Conservation (phyloP, 2,797 vertebrate species). For the Tapirus indicus region DNA sequence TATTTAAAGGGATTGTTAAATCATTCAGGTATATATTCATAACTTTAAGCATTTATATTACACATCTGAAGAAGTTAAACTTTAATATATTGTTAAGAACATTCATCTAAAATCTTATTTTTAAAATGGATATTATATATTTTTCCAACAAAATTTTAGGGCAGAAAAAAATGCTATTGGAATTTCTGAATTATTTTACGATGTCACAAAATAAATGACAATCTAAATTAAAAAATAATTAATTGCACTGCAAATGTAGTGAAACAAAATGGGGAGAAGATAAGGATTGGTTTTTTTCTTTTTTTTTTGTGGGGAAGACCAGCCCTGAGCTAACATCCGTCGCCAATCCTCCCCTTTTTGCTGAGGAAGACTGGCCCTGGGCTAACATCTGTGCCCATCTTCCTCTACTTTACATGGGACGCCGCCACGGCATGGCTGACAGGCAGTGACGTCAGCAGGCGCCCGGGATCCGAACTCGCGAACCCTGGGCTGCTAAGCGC, state of each 20-base stretch:
- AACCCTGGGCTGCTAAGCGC: no score
- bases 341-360: no score
- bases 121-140: not conserved
- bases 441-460: no score
- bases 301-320: no score
- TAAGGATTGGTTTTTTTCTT: not conserved
- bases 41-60: not conserved
- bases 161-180: not conserved
- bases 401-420: no score
- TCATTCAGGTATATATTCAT: not conserved
- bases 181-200: conserved; percentile 32
- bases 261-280: not conserved
- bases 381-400: no score
- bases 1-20: conserved; percentile 33
- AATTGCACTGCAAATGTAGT: not conserved
- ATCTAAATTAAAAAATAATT: conserved; percentile 28
- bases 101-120: conserved; percentile 21
- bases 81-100: not conserved
- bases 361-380: no score
- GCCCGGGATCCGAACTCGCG: no score
- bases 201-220: not conserved
- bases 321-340: no score
- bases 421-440: no score
- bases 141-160: not conserved
- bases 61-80: conserved; percentile 16